Base-by-base conservation (phyloP, 2,888 invertebrate species). In the Dione juno region DNA sequence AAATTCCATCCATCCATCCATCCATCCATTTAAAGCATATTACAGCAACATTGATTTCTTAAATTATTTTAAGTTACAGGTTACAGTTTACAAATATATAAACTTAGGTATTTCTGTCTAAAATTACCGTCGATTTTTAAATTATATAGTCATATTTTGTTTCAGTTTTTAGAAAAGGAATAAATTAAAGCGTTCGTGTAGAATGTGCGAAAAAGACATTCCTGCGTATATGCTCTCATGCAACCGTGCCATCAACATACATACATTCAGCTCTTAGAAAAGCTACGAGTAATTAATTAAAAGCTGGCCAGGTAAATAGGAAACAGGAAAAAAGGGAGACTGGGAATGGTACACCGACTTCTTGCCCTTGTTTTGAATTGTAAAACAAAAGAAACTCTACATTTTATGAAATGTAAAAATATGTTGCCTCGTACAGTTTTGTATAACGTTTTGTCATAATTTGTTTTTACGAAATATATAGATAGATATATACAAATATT, bases 241-340 rank as follows among this genome's bases (percentile, higher is more conserved):
- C 37, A 64, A 45, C 16, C 16, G n/a, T 16, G 45, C 21, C 13
- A 16, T 48, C n/a, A 45, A 7, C 16, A 63, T 35, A 16, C 40
- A 37, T 45, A 16, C 40, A 37, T 45, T n/a, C 1, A 50, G 14
- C 64, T 64, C 50, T 64, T 45, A 65, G 52, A 59, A 68, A 67
- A 65, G 53, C 16, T 57, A 59, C 58, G 43, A 45, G 71, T 59
- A 66, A 71, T 71, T 71, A 71, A 68, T 71, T 71, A 71, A 59
- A 71, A 68, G 68, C 41, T 43, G 54, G 52, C 19, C 19, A 64
- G 59, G 66, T 61, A 63, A 71, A 67, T 67, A 70, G 67, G 19
- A 45, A 71, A 65, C 50, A 59, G 53, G 61, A 52, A 67, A 63
- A 48, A 13, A 66, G 57, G 57, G 37, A 66, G 45, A 43, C 43